These are phyloP conservation scores for Vidua macroura DNA, from an alignment of 2,113 vertebrate genomes.

Conservation along the genomic window DNA sequence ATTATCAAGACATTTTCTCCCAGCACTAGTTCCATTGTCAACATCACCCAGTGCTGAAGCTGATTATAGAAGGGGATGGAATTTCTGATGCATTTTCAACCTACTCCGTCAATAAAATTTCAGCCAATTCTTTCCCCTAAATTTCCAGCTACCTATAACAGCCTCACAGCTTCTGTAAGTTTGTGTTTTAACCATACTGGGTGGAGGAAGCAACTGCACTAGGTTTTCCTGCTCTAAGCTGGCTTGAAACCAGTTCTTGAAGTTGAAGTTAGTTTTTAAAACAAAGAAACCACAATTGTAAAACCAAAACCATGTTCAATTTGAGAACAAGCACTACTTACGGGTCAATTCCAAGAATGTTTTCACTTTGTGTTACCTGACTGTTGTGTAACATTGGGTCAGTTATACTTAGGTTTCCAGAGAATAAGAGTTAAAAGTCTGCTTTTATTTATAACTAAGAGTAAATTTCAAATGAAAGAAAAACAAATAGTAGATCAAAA, in stretches of 20 bases:
- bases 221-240: conserved; percentile 30
- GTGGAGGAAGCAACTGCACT: background rate
- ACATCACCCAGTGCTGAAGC: background rate
- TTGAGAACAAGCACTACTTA: background rate
- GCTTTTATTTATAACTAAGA: background rate
- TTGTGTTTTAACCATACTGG: background rate
- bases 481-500: background rate
- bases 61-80: background rate
- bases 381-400: background rate
- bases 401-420: background rate
- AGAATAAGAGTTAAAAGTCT: background rate
- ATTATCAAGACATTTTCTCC: background rate
- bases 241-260: background rate
- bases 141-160: background rate
- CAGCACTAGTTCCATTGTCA: background rate
- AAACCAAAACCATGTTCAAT: background rate
- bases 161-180: background rate
- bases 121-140: background rate
- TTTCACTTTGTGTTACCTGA: background rate
- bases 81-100: background rate
- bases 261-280: background rate
- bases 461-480: background rate
- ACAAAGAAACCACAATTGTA: conserved; percentile 28
- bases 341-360: background rate
- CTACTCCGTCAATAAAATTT: background rate